Evolutionary conservation across 1,140 invertebrate genomes (phyloP), one percentile per base, ranked within the genome.

Genomic region (Stenopsyche tienmushanensis): DNA sequence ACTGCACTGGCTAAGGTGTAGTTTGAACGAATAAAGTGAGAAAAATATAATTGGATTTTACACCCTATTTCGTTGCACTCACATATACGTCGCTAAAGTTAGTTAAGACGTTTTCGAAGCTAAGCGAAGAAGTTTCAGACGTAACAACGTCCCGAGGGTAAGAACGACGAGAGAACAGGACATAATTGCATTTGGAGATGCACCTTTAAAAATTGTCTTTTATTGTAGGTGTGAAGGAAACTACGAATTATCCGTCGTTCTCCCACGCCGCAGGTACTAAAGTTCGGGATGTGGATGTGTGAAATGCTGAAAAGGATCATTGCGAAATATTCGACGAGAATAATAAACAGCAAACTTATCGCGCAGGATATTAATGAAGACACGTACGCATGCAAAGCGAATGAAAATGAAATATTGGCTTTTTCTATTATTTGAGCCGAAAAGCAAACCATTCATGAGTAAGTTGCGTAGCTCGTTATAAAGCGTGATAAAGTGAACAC

Each of bases 151-250:
- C 8, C 44, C 9, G 8, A 10, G 17, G 9, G 44, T 5, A 29
- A 5, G 23, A 50, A 53, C 9, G 20, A 26, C 18, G 13, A 15
- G 10, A 26, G 18, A 13, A 42, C 29, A 39, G 49, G 17, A 39
- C 18, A 25, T 55, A 57, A 65, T 65, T 47, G 63, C 63, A 65
- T 65, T 57, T 44, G 39, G 24, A 54, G 41, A 25, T 64, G 39
- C 52, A 42, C 10, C 62, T 15, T 47, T 58, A 52, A 58, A 52
- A 66, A 62, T 66, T 60, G 49, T 60, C 44, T 26, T 20, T 47
- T 45, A 18, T 44, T 8, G 52, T 2, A 24, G 39, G 29, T 45
- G 24, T 20, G 18, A 20, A 39, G 29, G 29, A 34, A 34, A 34
- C 29, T 7, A 34, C 13, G 29, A n/a, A n/a, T 34, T 34, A 34